phyloP scores from a whole-genome alignment of 2,888 invertebrate genomes.

The Agriopis leucophaearia region DNA sequence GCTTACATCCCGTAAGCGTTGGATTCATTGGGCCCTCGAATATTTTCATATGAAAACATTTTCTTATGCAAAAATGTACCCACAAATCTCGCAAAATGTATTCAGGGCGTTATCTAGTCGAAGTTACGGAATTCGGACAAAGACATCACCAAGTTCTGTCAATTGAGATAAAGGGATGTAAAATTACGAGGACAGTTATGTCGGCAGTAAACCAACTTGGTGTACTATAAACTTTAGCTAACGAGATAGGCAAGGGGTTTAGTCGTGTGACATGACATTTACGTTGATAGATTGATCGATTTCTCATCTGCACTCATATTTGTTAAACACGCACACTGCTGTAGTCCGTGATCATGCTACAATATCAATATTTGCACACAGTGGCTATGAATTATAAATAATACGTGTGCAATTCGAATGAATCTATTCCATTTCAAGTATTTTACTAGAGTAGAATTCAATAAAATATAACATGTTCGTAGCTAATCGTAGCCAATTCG shows the following conservation, averaged over 20 bases:
- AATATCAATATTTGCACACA: too few species aligned
- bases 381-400: too few species aligned
- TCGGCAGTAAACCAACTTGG: slow-evolving; percentile 69
- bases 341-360: too few species aligned
- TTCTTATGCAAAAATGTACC: slow-evolving; percentile 47
- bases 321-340: too few species aligned
- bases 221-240: slow-evolving; percentile 62
- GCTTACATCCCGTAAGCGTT: slow-evolving; percentile 43
- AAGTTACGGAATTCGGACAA: slow-evolving; percentile 65
- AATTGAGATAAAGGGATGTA: slow-evolving; percentile 80
- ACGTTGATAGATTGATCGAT: slow-evolving; percentile 26
- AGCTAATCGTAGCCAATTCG: slow-evolving; percentile 11
- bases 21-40: slow-evolving; percentile 42
- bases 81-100: slow-evolving; percentile 58
- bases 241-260: slow-evolving; percentile 55
- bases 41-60: slow-evolving; percentile 48
- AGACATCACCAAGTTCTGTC: slow-evolving; percentile 78
- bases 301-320: background rate
- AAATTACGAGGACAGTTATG: slow-evolving; percentile 78
- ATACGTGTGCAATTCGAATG: too few species aligned
- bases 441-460: background rate
- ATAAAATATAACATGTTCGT: background rate
- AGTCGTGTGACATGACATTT: slow-evolving; percentile 46
- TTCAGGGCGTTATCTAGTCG: slow-evolving; percentile 62
- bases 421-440: too few species aligned